Percentiles rank a stretch among this genome's conserved stretches.
Evolutionary conservation across 2,888 invertebrate genomes (phyloP).

Genomic region (Mechanitis mazaeus): DNA sequence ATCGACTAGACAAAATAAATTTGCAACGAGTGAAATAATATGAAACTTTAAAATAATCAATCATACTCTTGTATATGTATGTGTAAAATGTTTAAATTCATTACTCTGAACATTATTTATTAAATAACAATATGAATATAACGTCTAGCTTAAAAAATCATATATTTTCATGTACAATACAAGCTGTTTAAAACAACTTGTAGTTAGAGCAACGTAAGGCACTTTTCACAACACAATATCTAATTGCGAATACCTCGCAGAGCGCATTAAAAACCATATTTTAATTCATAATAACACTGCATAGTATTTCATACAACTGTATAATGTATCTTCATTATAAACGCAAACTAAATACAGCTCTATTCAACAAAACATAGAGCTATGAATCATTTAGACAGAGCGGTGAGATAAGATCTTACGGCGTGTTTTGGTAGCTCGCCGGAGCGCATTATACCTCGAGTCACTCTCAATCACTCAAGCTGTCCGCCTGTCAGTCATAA

Average conservation of each 20-base stretch:
- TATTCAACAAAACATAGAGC: slow-evolving; percentile 37
- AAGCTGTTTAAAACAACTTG: neutral
- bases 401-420: slow-evolving; percentile 41
- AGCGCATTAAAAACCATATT: slow-evolving; percentile 62
- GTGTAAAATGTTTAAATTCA: no score
- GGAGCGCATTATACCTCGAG: slow-evolving; percentile 73
- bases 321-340: slow-evolving; percentile 19
- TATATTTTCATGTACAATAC: neutral
- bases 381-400: slow-evolving; percentile 38
- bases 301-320: slow-evolving; percentile 18
- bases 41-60: no score
- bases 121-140: neutral
- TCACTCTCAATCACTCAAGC: slow-evolving; percentile 76
- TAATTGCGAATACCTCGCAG: slow-evolving; percentile 60
- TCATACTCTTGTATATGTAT: no score
- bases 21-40: no score
- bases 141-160: neutral
- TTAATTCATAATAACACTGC: slow-evolving; percentile 68
- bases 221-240: slow-evolving; percentile 36
- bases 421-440: slow-evolving; percentile 47
- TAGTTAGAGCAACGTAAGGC: neutral
- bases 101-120: no score
- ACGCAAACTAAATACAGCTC: slow-evolving; percentile 22
- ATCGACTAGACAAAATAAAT: no score
- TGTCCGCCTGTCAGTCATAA: slow-evolving; percentile 75